A percentile compares a stretch with the other conserved stretches of the same genome.
Evolutionary conservation across 2,888 invertebrate genomes (phyloP).

Genomic region (Sussaba pulchella): DNA sequence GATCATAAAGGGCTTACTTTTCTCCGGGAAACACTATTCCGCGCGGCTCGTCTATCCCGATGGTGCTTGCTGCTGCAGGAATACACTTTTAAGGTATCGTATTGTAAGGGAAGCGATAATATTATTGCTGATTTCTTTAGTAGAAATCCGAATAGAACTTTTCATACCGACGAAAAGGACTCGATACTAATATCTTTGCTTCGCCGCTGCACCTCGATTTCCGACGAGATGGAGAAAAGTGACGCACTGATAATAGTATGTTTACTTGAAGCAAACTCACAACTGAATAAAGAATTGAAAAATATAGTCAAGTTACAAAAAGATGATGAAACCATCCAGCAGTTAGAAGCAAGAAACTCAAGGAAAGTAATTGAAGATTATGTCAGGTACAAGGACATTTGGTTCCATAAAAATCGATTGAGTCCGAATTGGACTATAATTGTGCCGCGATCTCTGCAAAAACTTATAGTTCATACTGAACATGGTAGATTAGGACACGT

Average conservation of each 20-base stretch:
- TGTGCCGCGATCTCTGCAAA: too few relatives aligned
- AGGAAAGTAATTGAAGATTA: background rate
- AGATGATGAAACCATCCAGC: background rate
- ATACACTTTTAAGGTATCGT: background rate
- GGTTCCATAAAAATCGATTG: slow-evolving; percentile 20
- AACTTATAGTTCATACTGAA: too few relatives aligned
- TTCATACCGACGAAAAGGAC: slow-evolving; percentile 10
- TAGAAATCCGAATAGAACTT: slow-evolving; percentile 42
- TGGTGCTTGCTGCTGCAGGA: too few relatives aligned
- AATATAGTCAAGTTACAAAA: slow-evolving; percentile 20
- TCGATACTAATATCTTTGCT: background rate
- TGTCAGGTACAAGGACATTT: slow-evolving; percentile 3
- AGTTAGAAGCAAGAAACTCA: too few relatives aligned
- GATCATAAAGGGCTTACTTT: slow-evolving; percentile 36
- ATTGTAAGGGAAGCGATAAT: too few relatives aligned
- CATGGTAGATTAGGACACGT: too few relatives aligned
- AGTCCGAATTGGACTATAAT: slow-evolving; percentile 7
- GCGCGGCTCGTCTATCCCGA: too few relatives aligned
- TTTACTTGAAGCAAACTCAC: slow-evolving; percentile 12
- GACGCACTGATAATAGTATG: slow-evolving; percentile 17
- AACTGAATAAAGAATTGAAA: slow-evolving; percentile 13
- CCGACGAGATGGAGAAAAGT: too few relatives aligned
- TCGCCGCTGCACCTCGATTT: background rate
- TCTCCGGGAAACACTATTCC: too few relatives aligned
- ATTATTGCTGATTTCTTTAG: background rate